These are phyloP conservation scores for Leptogaster cylindrica DNA, from an alignment of 2,888 invertebrate species.

Conservation along the genomic window DNA sequence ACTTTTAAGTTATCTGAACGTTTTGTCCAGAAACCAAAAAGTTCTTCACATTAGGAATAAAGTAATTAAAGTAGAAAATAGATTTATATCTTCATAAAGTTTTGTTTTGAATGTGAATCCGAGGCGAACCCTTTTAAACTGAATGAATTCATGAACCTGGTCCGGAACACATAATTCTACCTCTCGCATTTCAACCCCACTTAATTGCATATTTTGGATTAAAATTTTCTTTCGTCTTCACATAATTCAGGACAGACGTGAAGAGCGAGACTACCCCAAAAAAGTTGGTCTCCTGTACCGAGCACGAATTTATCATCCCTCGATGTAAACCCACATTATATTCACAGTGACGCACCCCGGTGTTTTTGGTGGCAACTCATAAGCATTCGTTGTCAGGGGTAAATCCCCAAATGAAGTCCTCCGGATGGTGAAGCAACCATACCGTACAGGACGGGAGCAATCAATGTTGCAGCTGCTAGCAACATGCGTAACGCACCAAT, in stretches of 20 bases:
- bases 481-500: conserved; percentile 39
- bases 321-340: conserved; percentile 4
- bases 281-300: not conserved
- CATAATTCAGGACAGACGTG: conserved; percentile 19
- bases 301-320: conserved; percentile 29
- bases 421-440: not conserved
- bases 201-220: conserved; percentile 28
- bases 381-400: not conserved
- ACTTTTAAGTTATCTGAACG: no score
- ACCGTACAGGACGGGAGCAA: not conserved
- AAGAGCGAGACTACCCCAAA: conserved; percentile 20
- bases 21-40: no score
- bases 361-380: not conserved
- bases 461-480: conserved; percentile 37
- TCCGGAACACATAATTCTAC: not conserved
- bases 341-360: not conserved
- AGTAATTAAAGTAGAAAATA: no score
- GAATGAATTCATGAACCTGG: not conserved
- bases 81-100: no score
- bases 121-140: not conserved
- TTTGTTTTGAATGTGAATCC: no score
- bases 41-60: no score
- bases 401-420: conserved; percentile 14
- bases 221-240: conserved; percentile 4
- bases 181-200: conserved; percentile 22